Percentiles rank a stretch among this genome's conserved stretches.
phyloP scores from a whole-genome alignment of 2,888 invertebrate species.

The Macroteleia sp. region DNA sequence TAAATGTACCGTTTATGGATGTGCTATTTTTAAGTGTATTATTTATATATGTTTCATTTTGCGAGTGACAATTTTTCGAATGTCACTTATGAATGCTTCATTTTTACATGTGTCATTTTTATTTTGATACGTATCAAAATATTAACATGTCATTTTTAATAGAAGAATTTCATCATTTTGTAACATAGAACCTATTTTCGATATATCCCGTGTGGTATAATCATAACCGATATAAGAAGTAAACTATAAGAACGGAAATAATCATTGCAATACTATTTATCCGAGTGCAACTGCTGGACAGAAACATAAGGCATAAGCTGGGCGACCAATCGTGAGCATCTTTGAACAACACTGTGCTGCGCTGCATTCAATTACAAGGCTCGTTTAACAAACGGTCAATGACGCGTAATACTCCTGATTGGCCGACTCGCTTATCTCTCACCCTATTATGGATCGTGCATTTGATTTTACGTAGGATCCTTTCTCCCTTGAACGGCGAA shows the following conservation, averaged over 20 bases:
- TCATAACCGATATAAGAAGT: too few relatives aligned
- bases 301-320: constrained; percentile 67
- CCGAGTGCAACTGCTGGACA: constrained; percentile 56
- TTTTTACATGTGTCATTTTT: too few relatives aligned
- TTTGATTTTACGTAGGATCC: constrained; percentile 54
- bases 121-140: too few relatives aligned
- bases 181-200: too few relatives aligned
- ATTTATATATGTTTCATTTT: too few relatives aligned
- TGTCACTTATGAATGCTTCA: too few relatives aligned
- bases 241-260: constrained; percentile 33
- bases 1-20: too few relatives aligned
- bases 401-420: constrained; percentile 64
- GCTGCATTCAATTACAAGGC: constrained; percentile 67
- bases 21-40: too few relatives aligned
- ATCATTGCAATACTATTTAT: constrained; percentile 32
- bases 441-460: constrained; percentile 60
- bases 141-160: too few relatives aligned
- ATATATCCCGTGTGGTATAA: too few relatives aligned
- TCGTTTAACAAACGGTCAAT: constrained; percentile 67
- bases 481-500: constrained; percentile 56
- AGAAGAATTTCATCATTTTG: too few relatives aligned
- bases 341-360: constrained; percentile 69
- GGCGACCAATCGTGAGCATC: constrained; percentile 71
- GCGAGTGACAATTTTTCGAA: too few relatives aligned
- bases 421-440: constrained; percentile 65